Base-by-base conservation (phyloP, 2,888 invertebrate species). In the Ellobium chinense region DNA sequence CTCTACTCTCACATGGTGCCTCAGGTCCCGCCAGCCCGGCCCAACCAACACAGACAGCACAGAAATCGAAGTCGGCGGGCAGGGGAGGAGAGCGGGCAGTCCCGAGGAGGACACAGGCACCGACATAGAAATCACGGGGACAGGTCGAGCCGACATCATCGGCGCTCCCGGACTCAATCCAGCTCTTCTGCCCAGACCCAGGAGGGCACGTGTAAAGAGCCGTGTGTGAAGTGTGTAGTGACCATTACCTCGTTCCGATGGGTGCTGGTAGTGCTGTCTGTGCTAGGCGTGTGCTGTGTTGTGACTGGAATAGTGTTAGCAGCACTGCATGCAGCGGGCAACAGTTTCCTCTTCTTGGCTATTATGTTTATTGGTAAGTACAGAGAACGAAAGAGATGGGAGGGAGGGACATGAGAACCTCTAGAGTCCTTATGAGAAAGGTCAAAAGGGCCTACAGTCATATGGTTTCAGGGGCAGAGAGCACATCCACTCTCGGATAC, bases 301-400 rank as follows among this genome's bases (percentile, higher is more conserved):
- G 89, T 91, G 36, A 89, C 91, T n/a, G 92, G 92, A 2, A 91
- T 92, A 74, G 88, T 92, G 12, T 85, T 92, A 31, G 92, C 92
- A 2, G 91, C 91, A 12, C 86, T 92, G 2, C 91, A 91, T 83
- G 88, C 89, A 24, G 87, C 89, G 5, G 89, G 89, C 34, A 89
- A 88, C 80, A 91, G 90, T 68, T 92, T 90, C 84, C 89, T 92
- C 37, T 91, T 91, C 72, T 85, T 92, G 34, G 91, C 92, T 24
- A 90, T 92, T 56, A 92, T 92, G 91, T 92, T 92, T 84, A 90
- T 92, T 80, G 92, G 92, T 92, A 84, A 90, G 92, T 90, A 80
- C 37, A 54, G n/a, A n/a, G n/a, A n/a, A n/a, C n/a, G n/a, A n/a
- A n/a, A n/a, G n/a, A n/a, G n/a, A n/a, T n/a, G n/a, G n/a, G n/a